Base-by-base conservation (phyloP, 2,113 vertebrate species). In the Seriola quinqueradiata region DNA sequence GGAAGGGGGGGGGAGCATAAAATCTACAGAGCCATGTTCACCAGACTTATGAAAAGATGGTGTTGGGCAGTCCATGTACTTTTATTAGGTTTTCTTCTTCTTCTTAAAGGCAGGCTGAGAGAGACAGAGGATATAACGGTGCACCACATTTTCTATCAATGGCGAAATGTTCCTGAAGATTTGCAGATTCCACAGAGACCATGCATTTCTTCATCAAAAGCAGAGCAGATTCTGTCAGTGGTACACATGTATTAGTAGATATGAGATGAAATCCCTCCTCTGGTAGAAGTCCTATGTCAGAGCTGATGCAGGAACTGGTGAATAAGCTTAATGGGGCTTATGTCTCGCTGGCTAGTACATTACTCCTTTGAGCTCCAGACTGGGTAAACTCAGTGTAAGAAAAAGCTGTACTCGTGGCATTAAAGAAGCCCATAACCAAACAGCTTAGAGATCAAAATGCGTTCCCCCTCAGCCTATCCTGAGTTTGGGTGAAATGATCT, bases 271-370 rank as follows among this genome's bases (percentile, higher is more conserved):
- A 81, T 91, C 70, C 57, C n/a, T 87, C 59, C 69, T 81, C 63
- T 74, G 42, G 54, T 79, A 19, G 69, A 81, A 48, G 42, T 42
- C 55, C 44, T 4, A 17, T 61, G 32, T 84, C n/a, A 11, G 67
- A 38, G 46, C 66, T 73, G 76, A 69, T 78, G 68, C 36, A 40
- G 60, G 75, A 76, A 72, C 57, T 77, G 63, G 57, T 64, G 70
- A 82, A 68, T 81, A 75, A 85, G 64, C 79, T 83, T 83, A 84
- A 89, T 80, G 57, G 63, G 58, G 81, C 77, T 87, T 82, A 78
- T 77, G 85, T 81, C 66, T 79, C 32, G 61, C 81, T 85, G 75
- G 73, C 77, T 90, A 75, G 34, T 79, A 66, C 84, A 72, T 85
- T 70, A 73, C 75, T 86, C 46, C 32, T 55, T 23, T 71, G 69